A percentile compares a stretch with the other conserved stretches of the same genome.
Conservation (phyloP, 2,113 vertebrate genomes). For the Phylloscopus trochiloides region DNA sequence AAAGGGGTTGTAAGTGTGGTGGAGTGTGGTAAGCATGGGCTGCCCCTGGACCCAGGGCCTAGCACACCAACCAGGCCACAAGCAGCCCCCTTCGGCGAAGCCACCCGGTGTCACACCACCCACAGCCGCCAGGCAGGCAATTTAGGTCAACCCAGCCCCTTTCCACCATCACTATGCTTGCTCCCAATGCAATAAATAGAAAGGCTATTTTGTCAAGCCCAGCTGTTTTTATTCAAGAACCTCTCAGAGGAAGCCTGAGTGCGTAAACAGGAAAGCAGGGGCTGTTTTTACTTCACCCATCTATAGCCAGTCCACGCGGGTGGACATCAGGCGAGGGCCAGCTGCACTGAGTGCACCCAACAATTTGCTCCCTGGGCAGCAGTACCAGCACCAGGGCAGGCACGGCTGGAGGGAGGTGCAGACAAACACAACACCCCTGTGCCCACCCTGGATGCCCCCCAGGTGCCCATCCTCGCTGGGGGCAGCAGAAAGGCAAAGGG, state of each 20-base stretch:
- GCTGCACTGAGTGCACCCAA: constrained; percentile 43
- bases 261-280: constrained; percentile 68
- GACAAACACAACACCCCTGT: not conserved
- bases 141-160: not conserved
- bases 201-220: constrained; percentile 59
- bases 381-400: not conserved
- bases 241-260: constrained; percentile 41
- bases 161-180: not conserved
- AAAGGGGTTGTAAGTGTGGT: not conserved
- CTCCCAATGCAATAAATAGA: constrained; percentile 53
- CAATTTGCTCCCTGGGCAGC: constrained; percentile 20
- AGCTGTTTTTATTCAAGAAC: constrained; percentile 56
- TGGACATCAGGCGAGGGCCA: constrained; percentile 29
- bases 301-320: not conserved
- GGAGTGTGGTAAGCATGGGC: not conserved
- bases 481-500: not conserved
- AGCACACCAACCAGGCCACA: not conserved
- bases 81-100: not conserved
- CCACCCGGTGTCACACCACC: not conserved
- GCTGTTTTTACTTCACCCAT: constrained; percentile 66
- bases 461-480: not conserved
- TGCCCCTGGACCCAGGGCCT: not conserved
- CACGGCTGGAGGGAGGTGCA: not conserved
- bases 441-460: rapidly evolving
- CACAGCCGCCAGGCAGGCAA: rapidly evolving